These are phyloP conservation scores for Eclectus roratus DNA, from an alignment of 2,113 vertebrate genomes.

Conservation along the genomic window DNA sequence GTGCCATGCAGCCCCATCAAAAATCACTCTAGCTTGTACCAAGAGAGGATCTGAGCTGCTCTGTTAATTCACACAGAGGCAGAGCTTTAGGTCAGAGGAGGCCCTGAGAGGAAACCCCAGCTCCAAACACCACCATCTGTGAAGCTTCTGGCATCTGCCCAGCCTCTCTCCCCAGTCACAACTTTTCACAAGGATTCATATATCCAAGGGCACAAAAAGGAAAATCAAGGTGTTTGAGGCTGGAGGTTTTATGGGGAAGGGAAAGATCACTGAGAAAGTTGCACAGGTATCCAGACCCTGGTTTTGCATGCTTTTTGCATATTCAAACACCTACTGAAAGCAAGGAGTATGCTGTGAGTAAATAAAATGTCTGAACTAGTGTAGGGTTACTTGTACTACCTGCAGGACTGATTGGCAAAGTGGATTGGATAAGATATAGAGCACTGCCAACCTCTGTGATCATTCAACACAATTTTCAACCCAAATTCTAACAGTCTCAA, in stretches of 20 bases:
- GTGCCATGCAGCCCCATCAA: fast-evolving
- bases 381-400: not conserved
- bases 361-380: not conserved
- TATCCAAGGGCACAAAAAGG: not conserved
- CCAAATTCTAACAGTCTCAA: not conserved
- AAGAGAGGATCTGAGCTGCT: not conserved
- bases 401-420: not conserved
- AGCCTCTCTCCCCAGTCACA: not conserved
- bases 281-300: not conserved
- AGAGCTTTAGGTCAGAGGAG: not conserved
- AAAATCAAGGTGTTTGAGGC: not conserved
- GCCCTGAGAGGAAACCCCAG: not conserved
- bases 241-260: not conserved
- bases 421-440: not conserved
- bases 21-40: not conserved
- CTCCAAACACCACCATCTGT: not conserved
- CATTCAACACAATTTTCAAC: not conserved
- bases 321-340: not conserved
- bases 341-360: not conserved
- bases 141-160: not conserved
- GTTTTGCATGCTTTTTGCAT: not conserved
- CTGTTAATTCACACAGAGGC: not conserved
- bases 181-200: fast-evolving
- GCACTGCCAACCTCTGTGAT: not conserved
- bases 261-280: not conserved